Evolutionary conservation across 1,140 invertebrate species (phyloP).

Genomic region (Calephelis virginiensis): DNA sequence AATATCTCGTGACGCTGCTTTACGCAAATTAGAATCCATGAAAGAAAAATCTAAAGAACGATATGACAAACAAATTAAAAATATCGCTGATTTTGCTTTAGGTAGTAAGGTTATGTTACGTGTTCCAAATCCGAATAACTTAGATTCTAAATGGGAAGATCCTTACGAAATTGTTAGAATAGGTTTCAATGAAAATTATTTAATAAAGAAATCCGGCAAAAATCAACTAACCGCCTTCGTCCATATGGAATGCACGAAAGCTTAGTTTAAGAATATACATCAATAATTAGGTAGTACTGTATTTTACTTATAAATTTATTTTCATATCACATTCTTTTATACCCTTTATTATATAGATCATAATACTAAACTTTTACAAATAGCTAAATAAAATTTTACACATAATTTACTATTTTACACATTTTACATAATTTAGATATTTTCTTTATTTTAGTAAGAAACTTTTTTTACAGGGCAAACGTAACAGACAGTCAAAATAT

Average conservation of each 20-base stretch:
- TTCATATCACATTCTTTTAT: no score
- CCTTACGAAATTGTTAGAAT: slow-evolving; percentile 46
- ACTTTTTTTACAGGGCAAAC: no score
- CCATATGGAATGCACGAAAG: slow-evolving; percentile 20
- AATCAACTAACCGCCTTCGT: slow-evolving; percentile 36
- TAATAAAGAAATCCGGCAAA: slow-evolving; percentile 35
- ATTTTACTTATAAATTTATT: no score
- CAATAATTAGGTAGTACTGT: no score
- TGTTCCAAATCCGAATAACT: slow-evolving; percentile 44
- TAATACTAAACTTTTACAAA: slow-evolving; percentile 32
- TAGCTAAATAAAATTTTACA: slow-evolving; percentile 19
- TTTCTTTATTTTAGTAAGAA: no score
- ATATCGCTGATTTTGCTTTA: slow-evolving; percentile 34
- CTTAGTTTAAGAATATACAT: slow-evolving; percentile 2
- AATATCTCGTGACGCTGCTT: slow-evolving; percentile 35
- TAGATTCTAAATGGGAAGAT: slow-evolving; percentile 49
- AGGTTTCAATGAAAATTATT: slow-evolving; percentile 49
- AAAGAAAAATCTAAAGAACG: slow-evolving; percentile 48
- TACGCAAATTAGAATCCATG: slow-evolving; percentile 36
- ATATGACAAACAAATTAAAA: slow-evolving; percentile 46
- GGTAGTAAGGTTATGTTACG: slow-evolving; percentile 40
- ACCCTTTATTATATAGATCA: slow-evolving; percentile 28
- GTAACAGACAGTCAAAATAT: neutral
- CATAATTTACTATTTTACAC: no score
- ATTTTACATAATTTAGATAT: no score